Evolutionary conservation across 1,140 invertebrate genomes (phyloP).

Genomic region (Tetragonula clypearis): DNA sequence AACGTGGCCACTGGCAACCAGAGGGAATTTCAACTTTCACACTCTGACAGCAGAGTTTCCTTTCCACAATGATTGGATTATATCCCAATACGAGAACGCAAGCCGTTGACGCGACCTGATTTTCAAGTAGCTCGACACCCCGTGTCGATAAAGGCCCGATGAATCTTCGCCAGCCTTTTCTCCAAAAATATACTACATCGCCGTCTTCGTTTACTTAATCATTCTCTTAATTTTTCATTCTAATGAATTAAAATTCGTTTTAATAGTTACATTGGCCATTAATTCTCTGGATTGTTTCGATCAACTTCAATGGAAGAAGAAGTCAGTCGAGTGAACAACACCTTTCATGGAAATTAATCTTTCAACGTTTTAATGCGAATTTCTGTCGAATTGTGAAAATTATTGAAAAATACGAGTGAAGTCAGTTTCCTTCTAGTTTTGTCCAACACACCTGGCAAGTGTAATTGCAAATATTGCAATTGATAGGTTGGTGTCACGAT

Average conservation of each 20-base stretch:
- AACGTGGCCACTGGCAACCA: not conserved
- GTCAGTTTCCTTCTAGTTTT: not conserved
- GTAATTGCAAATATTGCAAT: not conserved
- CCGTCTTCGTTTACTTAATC: too few species aligned
- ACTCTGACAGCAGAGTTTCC: conserved; percentile 45
- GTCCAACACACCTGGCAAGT: too few species aligned
- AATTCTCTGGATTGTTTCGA: too few species aligned
- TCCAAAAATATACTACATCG: not conserved
- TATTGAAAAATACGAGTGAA: not conserved
- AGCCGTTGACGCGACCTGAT: conserved; percentile 48
- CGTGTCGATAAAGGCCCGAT: conserved; percentile 14
- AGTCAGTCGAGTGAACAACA: too few species aligned
- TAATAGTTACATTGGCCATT: too few species aligned
- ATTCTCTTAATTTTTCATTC: not conserved
- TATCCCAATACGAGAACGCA: conserved; percentile 32
- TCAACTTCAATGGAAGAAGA: too few species aligned
- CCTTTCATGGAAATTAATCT: too few species aligned
- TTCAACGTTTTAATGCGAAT: too few species aligned
- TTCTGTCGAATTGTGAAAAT: not conserved
- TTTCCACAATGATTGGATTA: conserved; percentile 35
- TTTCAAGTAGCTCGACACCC: conserved; percentile 1
- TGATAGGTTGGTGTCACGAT: not conserved
- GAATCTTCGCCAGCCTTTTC: not conserved
- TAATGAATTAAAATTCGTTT: too few species aligned
- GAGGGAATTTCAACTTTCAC: conserved; percentile 26